Evolutionary conservation across 2,797 vertebrate genomes (phyloP), one percentile per base, ranked within the genome.

Genomic region (Eutrigla gurnardus): DNA sequence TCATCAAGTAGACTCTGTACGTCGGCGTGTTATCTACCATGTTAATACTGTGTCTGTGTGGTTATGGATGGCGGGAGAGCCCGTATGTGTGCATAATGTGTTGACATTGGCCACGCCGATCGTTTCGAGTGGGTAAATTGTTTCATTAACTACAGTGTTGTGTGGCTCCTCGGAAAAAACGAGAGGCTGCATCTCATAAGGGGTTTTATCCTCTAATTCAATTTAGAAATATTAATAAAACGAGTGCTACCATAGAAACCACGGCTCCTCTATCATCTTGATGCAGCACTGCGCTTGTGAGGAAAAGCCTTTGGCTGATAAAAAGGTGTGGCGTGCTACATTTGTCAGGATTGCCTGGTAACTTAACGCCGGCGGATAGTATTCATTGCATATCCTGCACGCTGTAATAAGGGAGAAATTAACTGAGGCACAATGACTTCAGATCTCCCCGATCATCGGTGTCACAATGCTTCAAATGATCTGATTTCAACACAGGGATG

Each of bases 261-360:
- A 13, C 47, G 36, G 39, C 47, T 69, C 45, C 12, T 72, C 47
- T 43, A 18, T 82, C 33, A 66, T 58, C 47, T 60, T 70, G 64
- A 78, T 73, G 50, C 60, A 61, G 58, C 42, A n/a, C 32, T 40
- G 47, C 4, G n/a, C 53, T 66, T 60, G 36, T 33, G 49, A 69
- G 25, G 66, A 70, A 70, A 70, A 77, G 18, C 66, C 66, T 32
- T 8, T 61, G 71, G 55, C 65, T 77, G 53, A 78, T 83, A 33
- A 68, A 49, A 67, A 80, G 17, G 37, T 53, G 40, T n/a, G 5
- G 9, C 35, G 47, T 42, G 66, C 82, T 62, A 65, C 45, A 58
- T 73, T 74, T 84, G 17, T 43, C 59, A 60, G n/a, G 67, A 81
- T 84, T 62, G 71, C 70, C 63, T 43, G 18, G 36, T 68, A 40